phyloP scores from a whole-genome alignment of 2,888 invertebrate species.

The Drosophila mulleri region DNA sequence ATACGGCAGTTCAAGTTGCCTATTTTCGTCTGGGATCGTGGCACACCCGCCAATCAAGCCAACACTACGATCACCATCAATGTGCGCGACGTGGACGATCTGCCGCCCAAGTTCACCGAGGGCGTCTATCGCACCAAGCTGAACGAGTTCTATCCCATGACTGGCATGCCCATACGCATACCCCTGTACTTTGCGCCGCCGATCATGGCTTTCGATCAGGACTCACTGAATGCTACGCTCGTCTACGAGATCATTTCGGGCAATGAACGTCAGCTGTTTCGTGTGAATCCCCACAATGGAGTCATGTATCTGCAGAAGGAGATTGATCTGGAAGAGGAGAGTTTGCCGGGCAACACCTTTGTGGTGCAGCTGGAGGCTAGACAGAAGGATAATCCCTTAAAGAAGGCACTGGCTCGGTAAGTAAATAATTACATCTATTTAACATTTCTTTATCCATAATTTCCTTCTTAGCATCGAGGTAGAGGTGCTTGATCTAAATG shows the following conservation, averaged over 20 bases:
- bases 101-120: conserved; percentile 92
- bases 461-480: conserved; percentile 73
- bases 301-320: conserved; percentile 91
- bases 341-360: conserved; percentile 90
- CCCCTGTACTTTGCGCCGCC: conserved; percentile 89
- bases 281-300: conserved; percentile 90
- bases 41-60: conserved; percentile 90
- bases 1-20: conserved; percentile 91
- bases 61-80: conserved; percentile 90
- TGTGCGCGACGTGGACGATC: conserved; percentile 92
- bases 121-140: conserved; percentile 92
- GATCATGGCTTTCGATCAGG: conserved; percentile 92
- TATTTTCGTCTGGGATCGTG: conserved; percentile 93
- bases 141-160: conserved; percentile 92
- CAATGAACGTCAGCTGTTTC: conserved; percentile 91
- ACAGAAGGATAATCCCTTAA: conserved; percentile 91
- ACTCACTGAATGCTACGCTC: conserved; percentile 90
- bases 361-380: conserved; percentile 91
- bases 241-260: conserved; percentile 93
- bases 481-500: conserved; percentile 87
- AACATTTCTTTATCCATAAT: neutral
- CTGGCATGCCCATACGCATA: conserved; percentile 89
- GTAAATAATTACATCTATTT: neutral
- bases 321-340: conserved; percentile 92
- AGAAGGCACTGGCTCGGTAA: conserved; percentile 89